phyloP scores from a whole-genome alignment of 2,113 vertebrate genomes.

The Chinchilla lanigera region DNA sequence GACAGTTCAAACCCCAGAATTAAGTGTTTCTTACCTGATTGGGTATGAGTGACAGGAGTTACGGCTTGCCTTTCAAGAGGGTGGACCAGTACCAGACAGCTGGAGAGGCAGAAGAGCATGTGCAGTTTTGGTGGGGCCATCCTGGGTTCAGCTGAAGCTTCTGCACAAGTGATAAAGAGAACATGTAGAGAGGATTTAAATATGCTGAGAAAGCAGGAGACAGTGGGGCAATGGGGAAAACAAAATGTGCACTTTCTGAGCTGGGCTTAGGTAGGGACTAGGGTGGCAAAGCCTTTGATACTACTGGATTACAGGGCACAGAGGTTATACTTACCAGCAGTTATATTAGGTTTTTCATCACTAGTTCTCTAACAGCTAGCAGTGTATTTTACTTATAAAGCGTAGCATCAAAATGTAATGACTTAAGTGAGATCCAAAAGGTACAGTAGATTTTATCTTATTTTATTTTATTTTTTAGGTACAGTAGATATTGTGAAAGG shows the following conservation, averaged over 20 bases:
- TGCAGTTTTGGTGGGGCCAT: slow-evolving; percentile 62
- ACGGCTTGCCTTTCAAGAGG: slow-evolving; percentile 60
- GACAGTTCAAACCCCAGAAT: background rate
- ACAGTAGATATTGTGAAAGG: no score
- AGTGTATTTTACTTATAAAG: background rate
- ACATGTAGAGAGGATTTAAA: background rate
- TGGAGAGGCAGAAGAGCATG: slow-evolving; percentile 61
- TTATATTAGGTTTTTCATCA: background rate
- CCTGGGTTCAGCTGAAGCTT: slow-evolving; percentile 44
- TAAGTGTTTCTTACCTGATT: slow-evolving; percentile 69
- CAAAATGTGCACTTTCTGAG: background rate
- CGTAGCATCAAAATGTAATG: background rate
- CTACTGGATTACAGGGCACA: background rate
- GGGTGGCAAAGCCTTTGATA: background rate
- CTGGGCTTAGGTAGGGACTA: background rate
- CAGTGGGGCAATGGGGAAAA: background rate
- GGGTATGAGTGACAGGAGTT: background rate
- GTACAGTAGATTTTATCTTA: no score
- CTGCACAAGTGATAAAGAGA: slow-evolving; percentile 41
- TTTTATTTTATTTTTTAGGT: no score
- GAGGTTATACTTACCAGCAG: background rate
- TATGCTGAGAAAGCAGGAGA: background rate
- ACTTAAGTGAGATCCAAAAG: no score
- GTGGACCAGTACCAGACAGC: slow-evolving; percentile 18
- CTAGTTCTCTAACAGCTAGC: background rate